Base-by-base conservation (phyloP, 2,888 invertebrate species). In the Protonemura montana region DNA sequence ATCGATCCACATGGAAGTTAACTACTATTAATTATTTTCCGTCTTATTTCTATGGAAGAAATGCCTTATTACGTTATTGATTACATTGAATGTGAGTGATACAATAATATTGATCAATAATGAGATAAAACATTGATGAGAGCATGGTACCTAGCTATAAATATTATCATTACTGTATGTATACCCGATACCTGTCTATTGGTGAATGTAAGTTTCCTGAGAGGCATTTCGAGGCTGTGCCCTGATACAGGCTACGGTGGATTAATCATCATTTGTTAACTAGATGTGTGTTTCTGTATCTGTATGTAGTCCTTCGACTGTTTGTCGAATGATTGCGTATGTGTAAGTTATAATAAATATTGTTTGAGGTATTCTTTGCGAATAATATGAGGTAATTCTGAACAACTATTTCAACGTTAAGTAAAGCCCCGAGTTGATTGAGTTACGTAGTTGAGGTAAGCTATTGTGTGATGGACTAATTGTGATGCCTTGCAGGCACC, bases 191-290 rank as follows among this genome's bases (percentile, higher is more conserved):
- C 21, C 84, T 84, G 84, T 76, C 59, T 81, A 81, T 81, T 81
- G 59, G 86, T 86, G 86, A 86, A 86, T 86, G 82, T 41, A 80
- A 28, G 28, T 59, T 83, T 84, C 84, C 84, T 84, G 84, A 84
- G 84, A 26, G 30, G 41, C 59, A 59, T 59, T 35, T 41, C 16
- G 25, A 82, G 82, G 42, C 82, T 21, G 42, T 28, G 59, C 84
- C 84, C 6, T 81, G 28, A 76, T 35, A 76, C 26, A 27, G 59
- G 84, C 84, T 26, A 30, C 80, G 76, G 84, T 84, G 84, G 76
- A 81, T 81, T 0, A 81, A 81, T 81, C n/a, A 30, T 81, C 27
- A 7, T 78, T 10, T 26, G 28, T 78, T 7, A 35, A 28, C 30
- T 29, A 10, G 21, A 29, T 82, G 29, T 28, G 29, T 82, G 82